Conservation (phyloP, 2,888 invertebrate genomes). For the Chrysotoxum bicinctum region DNA sequence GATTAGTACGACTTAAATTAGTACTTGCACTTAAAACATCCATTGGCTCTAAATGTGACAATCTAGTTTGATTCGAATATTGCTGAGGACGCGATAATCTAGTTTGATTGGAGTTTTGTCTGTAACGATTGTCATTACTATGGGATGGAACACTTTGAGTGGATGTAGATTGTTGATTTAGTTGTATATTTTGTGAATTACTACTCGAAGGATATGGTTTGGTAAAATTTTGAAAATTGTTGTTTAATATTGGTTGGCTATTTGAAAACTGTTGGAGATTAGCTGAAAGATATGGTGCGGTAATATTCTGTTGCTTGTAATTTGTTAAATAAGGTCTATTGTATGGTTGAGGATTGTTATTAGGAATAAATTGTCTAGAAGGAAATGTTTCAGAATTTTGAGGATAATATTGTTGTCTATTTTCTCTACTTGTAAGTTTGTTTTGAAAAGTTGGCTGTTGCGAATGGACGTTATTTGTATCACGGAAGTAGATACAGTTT, state of each 20-base stretch:
- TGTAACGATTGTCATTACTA: neutral
- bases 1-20: constrained; percentile 7
- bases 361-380: constrained; percentile 14
- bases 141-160: neutral
- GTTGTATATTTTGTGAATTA: neutral
- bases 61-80: neutral
- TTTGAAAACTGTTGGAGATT: neutral
- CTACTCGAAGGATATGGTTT: neutral
- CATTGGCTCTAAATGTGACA: constrained; percentile 9
- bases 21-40: constrained; percentile 25
- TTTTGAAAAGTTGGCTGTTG: neutral
- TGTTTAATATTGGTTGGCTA: neutral
- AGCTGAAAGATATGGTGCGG: neutral
- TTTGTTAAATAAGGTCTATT: neutral
- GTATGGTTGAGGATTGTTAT: neutral
- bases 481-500: constrained; percentile 61
- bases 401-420: neutral
- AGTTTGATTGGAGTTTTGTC: neutral
- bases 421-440: neutral
- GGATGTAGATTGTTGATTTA: neutral
- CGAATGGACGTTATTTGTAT: neutral
- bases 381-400: neutral
- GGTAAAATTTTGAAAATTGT: neutral
- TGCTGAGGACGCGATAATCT: neutral
- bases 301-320: neutral